Conservation (phyloP, 2,113 vertebrate genomes). For the Hyla sarda region DNA sequence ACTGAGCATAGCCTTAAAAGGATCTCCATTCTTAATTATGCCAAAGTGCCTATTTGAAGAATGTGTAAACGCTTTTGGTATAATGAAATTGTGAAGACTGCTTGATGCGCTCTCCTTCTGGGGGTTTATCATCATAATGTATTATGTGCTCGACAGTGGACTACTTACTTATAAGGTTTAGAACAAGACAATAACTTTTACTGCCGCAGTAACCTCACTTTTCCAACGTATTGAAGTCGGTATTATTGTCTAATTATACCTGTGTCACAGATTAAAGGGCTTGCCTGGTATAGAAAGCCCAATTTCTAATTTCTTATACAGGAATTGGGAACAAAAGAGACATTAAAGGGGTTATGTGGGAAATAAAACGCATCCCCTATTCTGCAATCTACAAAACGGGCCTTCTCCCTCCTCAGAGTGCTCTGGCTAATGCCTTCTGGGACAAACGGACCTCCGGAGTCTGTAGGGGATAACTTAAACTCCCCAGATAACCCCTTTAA, state of each 20-base stretch:
- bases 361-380: too few species aligned
- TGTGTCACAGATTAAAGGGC: not conserved
- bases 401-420: too few species aligned
- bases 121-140: not conserved
- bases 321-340: too few species aligned
- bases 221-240: not conserved
- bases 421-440: too few species aligned
- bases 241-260: not conserved
- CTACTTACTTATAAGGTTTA: not conserved
- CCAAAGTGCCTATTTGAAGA: conserved; percentile 23
- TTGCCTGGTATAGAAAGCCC: not conserved
- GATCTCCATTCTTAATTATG: conserved; percentile 10
- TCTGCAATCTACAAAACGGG: too few species aligned
- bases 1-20: conserved; percentile 11
- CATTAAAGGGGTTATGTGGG: too few species aligned
- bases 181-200: conserved; percentile 3
- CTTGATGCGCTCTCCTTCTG: not conserved
- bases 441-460: too few species aligned
- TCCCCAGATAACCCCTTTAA: too few species aligned
- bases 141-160: not conserved
- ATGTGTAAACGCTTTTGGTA: conserved; percentile 17
- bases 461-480: too few species aligned
- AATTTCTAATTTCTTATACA: not conserved
- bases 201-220: not conserved
- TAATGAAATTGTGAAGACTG: conserved; percentile 11